Evolutionary conservation across 2,113 vertebrate genomes (phyloP).

Genomic region (Heptranchias perlo): DNA sequence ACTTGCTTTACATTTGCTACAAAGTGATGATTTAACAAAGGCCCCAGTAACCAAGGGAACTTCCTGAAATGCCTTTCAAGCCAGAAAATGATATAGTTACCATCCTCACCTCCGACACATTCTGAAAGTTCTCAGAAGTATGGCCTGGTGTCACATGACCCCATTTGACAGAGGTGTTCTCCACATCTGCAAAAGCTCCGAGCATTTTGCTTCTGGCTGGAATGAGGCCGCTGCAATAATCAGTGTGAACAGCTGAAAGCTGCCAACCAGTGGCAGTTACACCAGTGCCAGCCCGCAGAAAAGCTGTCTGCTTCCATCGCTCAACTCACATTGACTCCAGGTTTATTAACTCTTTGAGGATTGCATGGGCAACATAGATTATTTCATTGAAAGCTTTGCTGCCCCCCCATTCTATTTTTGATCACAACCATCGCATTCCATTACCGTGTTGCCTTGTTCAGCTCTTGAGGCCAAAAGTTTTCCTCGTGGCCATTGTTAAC

Average conservation of each 20-base stretch:
- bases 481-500: no score
- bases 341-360: neutral
- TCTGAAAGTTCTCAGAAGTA: neutral
- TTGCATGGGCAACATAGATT: neutral
- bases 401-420: neutral
- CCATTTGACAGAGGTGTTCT: neutral
- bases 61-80: neutral
- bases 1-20: no score
- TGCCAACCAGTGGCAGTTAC: neutral
- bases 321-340: neutral
- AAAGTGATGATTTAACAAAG: neutral
- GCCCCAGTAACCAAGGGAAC: neutral
- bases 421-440: neutral
- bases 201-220: neutral
- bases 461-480: neutral
- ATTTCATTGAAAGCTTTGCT: neutral
- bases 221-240: neutral
- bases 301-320: neutral
- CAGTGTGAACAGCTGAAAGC: neutral
- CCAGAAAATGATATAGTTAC: neutral
- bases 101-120: neutral
- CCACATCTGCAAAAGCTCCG: neutral
- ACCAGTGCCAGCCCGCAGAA: neutral
- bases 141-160: neutral
- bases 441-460: neutral